A percentile compares a stretch with the other conserved stretches of the same genome.
phyloP scores from a whole-genome alignment of 2,888 invertebrate genomes.

The Leucoptera coffeella region DNA sequence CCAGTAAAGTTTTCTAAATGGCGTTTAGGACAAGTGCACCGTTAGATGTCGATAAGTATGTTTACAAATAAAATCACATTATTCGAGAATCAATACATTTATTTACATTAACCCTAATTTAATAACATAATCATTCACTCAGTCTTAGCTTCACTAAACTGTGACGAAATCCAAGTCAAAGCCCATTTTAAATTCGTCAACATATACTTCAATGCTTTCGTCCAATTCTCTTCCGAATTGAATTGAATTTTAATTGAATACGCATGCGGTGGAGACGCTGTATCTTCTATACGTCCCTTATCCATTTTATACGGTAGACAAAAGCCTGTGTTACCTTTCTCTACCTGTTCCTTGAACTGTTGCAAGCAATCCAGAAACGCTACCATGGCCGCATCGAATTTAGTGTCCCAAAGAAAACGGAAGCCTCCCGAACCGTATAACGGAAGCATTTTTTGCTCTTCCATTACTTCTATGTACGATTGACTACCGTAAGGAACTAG shows the following conservation, averaged over 20 bases:
- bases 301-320: constrained; percentile 89
- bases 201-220: constrained; percentile 96
- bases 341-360: constrained; percentile 91
- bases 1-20: no score
- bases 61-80: no score
- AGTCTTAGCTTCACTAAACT: constrained; percentile 60
- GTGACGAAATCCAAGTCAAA: constrained; percentile 91
- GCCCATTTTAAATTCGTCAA: constrained; percentile 98
- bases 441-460: constrained; percentile 74
- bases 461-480: constrained; percentile 82
- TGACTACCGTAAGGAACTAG: constrained; percentile 96
- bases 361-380: constrained; percentile 94
- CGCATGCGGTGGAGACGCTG: constrained; percentile 70
- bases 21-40: no score
- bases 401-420: constrained; percentile 88
- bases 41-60: no score
- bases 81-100: no score
- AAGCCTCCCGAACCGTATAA: constrained; percentile 91
- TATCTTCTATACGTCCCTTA: constrained; percentile 90
- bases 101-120: no score
- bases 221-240: constrained; percentile 99
- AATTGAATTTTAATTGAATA: constrained; percentile 96
- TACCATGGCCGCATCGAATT: constrained; percentile 92
- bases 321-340: constrained; percentile 82
- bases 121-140: no score